phyloP scores from a whole-genome alignment of 2,888 invertebrate species.

The Orthosia gothica region DNA sequence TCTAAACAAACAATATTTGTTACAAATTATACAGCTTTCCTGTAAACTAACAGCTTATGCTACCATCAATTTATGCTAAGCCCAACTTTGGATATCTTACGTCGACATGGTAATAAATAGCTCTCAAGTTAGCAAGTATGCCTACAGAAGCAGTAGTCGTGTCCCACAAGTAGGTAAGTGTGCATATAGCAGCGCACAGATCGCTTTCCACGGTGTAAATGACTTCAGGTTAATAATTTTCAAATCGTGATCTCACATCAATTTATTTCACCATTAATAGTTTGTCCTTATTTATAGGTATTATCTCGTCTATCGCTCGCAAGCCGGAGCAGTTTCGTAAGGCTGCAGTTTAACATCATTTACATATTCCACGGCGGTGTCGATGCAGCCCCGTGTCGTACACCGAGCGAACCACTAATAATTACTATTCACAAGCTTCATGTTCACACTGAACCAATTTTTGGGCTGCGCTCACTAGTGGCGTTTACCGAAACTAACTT shows the following conservation, averaged over 20 bases:
- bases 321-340: constrained; percentile 82
- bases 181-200: constrained; percentile 62
- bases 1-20: neutral
- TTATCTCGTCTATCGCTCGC: constrained; percentile 86
- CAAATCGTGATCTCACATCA: constrained; percentile 89
- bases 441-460: constrained; percentile 49
- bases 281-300: constrained; percentile 89
- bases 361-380: constrained; percentile 87
- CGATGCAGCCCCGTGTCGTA: constrained; percentile 74
- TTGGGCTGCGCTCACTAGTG: constrained; percentile 27
- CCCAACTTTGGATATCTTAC: constrained; percentile 32
- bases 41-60: neutral
- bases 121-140: constrained; percentile 31
- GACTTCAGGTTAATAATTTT: constrained; percentile 83
- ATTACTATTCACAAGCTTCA: constrained; percentile 69
- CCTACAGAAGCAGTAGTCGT: constrained; percentile 55
- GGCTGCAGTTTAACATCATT: constrained; percentile 84
- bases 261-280: constrained; percentile 88
- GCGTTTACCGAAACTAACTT: constrained; percentile 16
- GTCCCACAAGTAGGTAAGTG: constrained; percentile 48
- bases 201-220: constrained; percentile 82
- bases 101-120: constrained; percentile 25
- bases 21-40: neutral
- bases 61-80: constrained; percentile 19
- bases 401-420: constrained; percentile 72